A percentile compares a stretch with the other conserved stretches of the same genome.
Conservation (phyloP, 2,888 invertebrate genomes). For the Cerceris ruficornis region DNA sequence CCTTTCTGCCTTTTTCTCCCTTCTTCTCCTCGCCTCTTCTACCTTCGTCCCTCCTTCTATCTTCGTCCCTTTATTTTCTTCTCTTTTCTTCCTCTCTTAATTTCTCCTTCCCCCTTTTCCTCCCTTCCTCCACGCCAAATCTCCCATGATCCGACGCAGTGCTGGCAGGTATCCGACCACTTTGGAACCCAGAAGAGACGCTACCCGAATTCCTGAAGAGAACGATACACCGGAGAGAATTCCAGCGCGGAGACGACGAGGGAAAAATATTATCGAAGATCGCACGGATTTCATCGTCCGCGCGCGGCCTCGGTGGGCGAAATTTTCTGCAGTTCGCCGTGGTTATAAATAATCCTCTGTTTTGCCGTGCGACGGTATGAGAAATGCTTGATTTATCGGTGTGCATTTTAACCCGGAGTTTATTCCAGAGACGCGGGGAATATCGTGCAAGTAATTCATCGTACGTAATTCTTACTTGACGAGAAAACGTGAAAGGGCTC, state of each 20-base stretch:
- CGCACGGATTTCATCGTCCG: too few relatives aligned
- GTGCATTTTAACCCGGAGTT: neutral
- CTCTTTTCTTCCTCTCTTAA: conserved; percentile 14
- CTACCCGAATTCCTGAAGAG: conserved; percentile 48
- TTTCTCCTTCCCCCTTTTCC: conserved; percentile 40
- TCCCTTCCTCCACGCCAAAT: conserved; percentile 41
- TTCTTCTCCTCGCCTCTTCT: neutral
- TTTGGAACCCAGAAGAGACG: conserved; percentile 28
- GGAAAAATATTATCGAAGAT: neutral
- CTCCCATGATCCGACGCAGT: conserved; percentile 22
- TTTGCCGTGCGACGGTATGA: too few relatives aligned
- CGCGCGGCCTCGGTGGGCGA: too few relatives aligned
- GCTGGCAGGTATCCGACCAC: conserved; percentile 44
- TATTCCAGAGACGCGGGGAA: neutral
- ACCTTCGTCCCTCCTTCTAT: neutral
- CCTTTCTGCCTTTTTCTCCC: conserved; percentile 6
- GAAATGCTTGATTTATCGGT: too few relatives aligned
- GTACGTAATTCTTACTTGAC: too few relatives aligned
- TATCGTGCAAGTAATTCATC: neutral
- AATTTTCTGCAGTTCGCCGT: too few relatives aligned
- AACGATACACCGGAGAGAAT: conserved; percentile 18
- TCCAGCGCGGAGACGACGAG: neutral
- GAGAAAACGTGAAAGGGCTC: neutral
- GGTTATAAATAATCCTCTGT: too few relatives aligned
- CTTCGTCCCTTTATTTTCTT: neutral